Evolutionary conservation across 23 tunicate genomes (phyloP), one percentile per base, ranked within the genome.

Genomic region (Corella eumyota): DNA sequence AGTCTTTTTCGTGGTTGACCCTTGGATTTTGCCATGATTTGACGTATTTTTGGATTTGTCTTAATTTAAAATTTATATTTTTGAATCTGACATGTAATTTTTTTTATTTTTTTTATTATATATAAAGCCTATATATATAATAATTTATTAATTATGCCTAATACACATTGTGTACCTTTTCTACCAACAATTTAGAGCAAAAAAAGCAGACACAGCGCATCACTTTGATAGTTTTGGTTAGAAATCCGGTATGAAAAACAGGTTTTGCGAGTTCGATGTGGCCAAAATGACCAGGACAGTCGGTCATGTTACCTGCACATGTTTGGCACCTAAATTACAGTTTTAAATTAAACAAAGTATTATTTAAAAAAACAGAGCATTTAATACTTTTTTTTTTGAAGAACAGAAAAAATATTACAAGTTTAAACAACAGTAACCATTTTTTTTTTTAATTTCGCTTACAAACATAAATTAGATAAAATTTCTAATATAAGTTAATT

Each of bases 251-350:
- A 49, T 93, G 99, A 62, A 78, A 93, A 21, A 93, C 99, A 47
- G 99, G 99, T 61, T 84, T 84, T 22, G 99, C 90, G 9, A 93
- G 79, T 47, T 84, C 99, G 63, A 93, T 77, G 54, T 93, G 99
- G 0, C 94, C 99, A 67, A 93, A 93, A 74, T 93, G 99, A 21
- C 99, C 99, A 32, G 99, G 99, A 53, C 99, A 93, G 56, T 93
- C 99, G 2, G 81, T 84, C 99, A 93, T 93, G 44, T 84, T 80
- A 21, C 99, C 95, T 58, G 99, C 99, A 77, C 99, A 93, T 2
- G 99, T 93, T 68, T 93, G 99, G 37, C 99, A 93, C 64, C 99
- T 87, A 15, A 48, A 59, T 19, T 50, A 67, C 15, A 40, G 15
- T 9, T 9, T 40, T 15, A 40, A 40, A 15, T 40, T 40, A n/a